Evolutionary conservation across 2,113 vertebrate species (phyloP).

Genomic region (Alligator sinensis): DNA sequence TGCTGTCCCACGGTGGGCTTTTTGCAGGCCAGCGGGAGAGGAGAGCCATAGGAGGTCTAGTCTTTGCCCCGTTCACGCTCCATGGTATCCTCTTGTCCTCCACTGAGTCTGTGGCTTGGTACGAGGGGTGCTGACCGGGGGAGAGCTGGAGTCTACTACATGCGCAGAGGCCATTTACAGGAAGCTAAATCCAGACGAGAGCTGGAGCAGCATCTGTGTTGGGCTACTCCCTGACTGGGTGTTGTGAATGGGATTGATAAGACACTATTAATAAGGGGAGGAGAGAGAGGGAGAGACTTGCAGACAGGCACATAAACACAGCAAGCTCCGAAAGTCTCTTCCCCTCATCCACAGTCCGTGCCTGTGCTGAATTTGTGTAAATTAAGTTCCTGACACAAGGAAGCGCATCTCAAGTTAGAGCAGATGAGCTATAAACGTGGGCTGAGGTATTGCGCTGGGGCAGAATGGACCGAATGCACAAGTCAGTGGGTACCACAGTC

Average conservation of each 20-base stretch:
- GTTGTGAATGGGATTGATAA: neutral
- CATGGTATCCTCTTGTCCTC: neutral
- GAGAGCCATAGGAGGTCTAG: neutral
- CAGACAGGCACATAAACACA: neutral
- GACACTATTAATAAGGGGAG: no score
- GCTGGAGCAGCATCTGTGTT: neutral
- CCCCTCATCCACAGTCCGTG: neutral
- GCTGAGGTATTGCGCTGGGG: neutral
- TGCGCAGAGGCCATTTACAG: accelerated
- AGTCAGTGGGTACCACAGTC: neutral
- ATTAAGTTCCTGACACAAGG: neutral
- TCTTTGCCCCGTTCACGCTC: neutral
- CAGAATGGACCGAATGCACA: neutral
- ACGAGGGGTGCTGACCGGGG: neutral
- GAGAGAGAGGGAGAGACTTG: neutral
- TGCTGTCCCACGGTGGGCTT: accelerated
- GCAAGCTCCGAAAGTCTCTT: neutral
- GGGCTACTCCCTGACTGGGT: neutral
- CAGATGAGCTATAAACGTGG: neutral
- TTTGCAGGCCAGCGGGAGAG: neutral
- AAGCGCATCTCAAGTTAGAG: neutral
- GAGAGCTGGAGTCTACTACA: neutral
- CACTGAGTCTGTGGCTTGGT: neutral
- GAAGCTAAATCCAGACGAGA: neutral
- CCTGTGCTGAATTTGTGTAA: neutral